Conservation (phyloP, 2,888 invertebrate genomes). For the Calephelis perditalis region DNA sequence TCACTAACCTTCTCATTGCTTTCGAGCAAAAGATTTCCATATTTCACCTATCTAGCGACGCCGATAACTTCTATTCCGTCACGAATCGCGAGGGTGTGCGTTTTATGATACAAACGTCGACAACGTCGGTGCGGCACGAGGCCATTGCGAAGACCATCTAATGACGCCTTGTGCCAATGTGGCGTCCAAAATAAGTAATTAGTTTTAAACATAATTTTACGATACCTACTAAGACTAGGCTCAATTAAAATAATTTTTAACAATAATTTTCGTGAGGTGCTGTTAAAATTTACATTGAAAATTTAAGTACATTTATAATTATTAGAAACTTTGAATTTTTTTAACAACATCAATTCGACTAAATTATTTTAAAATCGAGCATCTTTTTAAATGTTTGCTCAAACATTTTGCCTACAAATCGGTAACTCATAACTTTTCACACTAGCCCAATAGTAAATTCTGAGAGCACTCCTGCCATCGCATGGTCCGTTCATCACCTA, state of each 20-base stretch:
- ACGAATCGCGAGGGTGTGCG: constrained; percentile 55
- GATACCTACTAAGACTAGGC: constrained; percentile 69
- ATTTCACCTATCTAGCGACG: constrained; percentile 52
- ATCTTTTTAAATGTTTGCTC: constrained; percentile 74
- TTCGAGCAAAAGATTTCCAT: constrained; percentile 51
- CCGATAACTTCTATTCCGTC: constrained; percentile 35
- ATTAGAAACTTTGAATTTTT: constrained; percentile 71
- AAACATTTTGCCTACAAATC: constrained; percentile 65
- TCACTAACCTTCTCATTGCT: constrained; percentile 76
- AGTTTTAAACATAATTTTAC: constrained; percentile 61
- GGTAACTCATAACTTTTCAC: constrained; percentile 65
- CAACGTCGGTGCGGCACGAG: constrained; percentile 9
- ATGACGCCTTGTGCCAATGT: constrained; percentile 38
- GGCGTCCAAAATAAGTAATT: constrained; percentile 40
- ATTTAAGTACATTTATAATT: constrained; percentile 71
- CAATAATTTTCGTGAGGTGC: constrained; percentile 65
- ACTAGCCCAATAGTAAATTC: constrained; percentile 68
- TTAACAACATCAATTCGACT: constrained; percentile 77
- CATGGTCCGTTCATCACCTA: constrained; percentile 71
- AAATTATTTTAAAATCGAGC: constrained; percentile 64
- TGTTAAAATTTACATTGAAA: constrained; percentile 73
- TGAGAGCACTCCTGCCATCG: constrained; percentile 69
- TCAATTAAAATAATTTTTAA: constrained; percentile 68
- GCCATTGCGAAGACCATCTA: constrained; percentile 15
- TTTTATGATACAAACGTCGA: constrained; percentile 25